Conservation (phyloP, 2,888 invertebrate genomes). For the Lasiommata megera region DNA sequence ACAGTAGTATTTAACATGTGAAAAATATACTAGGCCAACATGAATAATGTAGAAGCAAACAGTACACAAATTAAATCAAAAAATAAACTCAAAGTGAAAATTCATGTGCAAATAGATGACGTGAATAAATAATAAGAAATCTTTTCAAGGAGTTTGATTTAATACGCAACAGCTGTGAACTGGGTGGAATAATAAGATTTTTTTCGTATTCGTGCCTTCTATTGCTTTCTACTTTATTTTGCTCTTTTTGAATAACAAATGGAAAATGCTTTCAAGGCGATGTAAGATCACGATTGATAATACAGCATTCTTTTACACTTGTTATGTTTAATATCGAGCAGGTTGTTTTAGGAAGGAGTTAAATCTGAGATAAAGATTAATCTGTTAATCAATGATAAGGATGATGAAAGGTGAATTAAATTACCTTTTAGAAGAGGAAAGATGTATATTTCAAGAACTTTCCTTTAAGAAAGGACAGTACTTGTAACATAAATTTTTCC, state of each 20-base stretch:
- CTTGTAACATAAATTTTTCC: too few species aligned
- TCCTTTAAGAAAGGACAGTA: too few species aligned
- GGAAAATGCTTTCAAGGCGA: constrained; percentile 3
- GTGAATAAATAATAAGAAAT: constrained; percentile 11
- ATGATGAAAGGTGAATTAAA: too few species aligned
- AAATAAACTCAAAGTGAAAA: not conserved
- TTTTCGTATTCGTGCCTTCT: not conserved
- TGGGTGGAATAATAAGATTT: constrained; percentile 8
- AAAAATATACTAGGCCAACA: not conserved
- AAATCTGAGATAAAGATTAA: not conserved
- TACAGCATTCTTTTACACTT: not conserved
- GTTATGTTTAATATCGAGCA: not conserved
- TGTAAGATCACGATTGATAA: constrained; percentile 6
- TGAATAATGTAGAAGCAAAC: not conserved
- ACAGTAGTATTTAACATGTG: too few species aligned
- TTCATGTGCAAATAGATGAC: constrained; percentile 8
- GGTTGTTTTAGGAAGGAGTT: not conserved
- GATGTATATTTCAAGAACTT: too few species aligned
- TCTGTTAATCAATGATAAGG: too few species aligned
- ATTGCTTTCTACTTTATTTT: not conserved
- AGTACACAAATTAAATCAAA: not conserved
- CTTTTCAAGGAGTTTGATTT: constrained; percentile 10
- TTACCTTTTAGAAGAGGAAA: too few species aligned
- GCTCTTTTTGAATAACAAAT: constrained; percentile 2
- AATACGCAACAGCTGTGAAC: constrained; percentile 10